Base-by-base conservation (phyloP, 2,888 invertebrate genomes). In the Myopa tessellatipennis region DNA sequence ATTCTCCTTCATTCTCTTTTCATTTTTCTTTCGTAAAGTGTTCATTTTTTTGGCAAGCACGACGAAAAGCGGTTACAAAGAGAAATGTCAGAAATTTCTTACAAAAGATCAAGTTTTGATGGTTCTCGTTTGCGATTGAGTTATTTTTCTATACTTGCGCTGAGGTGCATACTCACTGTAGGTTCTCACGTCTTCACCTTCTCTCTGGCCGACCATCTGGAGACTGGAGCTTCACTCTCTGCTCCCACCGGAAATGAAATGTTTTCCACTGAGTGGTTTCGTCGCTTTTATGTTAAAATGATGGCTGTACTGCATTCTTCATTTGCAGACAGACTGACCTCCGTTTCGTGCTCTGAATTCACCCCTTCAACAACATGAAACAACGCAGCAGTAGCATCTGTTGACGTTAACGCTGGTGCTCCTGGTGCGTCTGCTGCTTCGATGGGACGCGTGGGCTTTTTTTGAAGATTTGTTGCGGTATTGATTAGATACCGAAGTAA, bases 21-120 rank as follows among this genome's bases (percentile, higher is more conserved):
- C 45, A 8, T 7, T 14, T 70, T 26, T 26, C 70, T 50, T 55
- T 65, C 36, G 1, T 5, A 6, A 14, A 14, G 3, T 65, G 34
- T 36, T 65, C 26, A 38, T 65, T 18, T 58, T 45, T 69, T 67
- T 18, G 67, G 67, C 74, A 74, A 74, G 55, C 26, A 36, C 67
- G n/a, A 52, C 36, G 75, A 75, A 75, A 75, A 75, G 55, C 75
- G 69, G 68, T 65, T 45, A 68, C 65, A 69, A 69, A 69, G 58
- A 8, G 65, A 69, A 75, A 69, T 50, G 75, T 75, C 75, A 75
- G 40, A 75, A 75, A 75, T 8, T n/a, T 18, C 18, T 34, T 75
- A 38, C 40, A 63, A 68, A 68, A 36, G 75, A 75, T 75, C 75
- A 50, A 18, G 18, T 58, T 74, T 68, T 75, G 75, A 75, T 68